Evolutionary conservation across 1,140 invertebrate genomes (phyloP), one percentile per base, ranked within the genome.

Genomic region (Idris sp.): DNA sequence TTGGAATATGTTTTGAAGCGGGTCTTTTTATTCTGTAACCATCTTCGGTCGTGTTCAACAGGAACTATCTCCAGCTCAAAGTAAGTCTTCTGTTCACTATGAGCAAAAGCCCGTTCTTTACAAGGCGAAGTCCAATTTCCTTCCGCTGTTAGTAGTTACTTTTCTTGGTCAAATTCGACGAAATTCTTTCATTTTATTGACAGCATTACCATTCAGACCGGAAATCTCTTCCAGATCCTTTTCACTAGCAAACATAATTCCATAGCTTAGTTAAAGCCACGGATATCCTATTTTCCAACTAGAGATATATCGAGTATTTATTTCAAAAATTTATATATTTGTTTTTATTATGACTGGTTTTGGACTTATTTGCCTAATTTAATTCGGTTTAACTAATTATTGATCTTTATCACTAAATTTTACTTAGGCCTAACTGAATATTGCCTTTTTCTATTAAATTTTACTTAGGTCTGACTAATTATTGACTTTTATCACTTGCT

Each of bases 81-180:
- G 46, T 10, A 15, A 18, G 9, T 28, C 41, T 51, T 33, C 13
- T 16, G 46, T 51, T 62, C 56, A 61, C 54, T 46, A 25, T 6
- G 6, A 49, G 26, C 33, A 9, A 61, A 48, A 49, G 43, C 16
- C 35, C 16, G 22, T 22, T 8, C 35, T 46, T 40, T 49, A 62
- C 18, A 49, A 31, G 43, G 1, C 11, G 22, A 36, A 31, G 58
- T 62, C 58, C 58, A 62, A 49, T 62, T 62, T 62, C 35, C 58
- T 30, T 62, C 16, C 33, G 31, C 33, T 35, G 43, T 31, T 31
- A 41, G 44, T 7, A 41, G 58, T 62, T 62, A 62, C 58, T 62
- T 48, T 36, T 10, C 56, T 41, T 22, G 58, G 58, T 49, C 58
- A 62, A 49, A 49, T 49, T 49, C 41, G n/a, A 49, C 15, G 44